Evolutionary conservation across 53 echinoderm and acorn worm species (phyloP).

Genomic region (Echinometra lucunter): DNA sequence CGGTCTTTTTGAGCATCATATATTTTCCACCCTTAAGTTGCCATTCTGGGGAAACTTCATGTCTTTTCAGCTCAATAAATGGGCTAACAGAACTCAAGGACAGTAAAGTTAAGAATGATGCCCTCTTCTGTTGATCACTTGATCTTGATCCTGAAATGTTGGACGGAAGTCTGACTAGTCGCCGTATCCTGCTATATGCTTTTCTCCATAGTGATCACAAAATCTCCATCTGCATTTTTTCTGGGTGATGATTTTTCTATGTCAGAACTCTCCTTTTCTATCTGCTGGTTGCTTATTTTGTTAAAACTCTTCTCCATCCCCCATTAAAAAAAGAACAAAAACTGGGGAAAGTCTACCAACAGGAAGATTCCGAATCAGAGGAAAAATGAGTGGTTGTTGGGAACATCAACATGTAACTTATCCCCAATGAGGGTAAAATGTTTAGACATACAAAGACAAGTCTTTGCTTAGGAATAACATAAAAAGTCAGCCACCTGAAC

Average conservation of each 20-base stretch:
- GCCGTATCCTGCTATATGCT: neutral
- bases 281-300: neutral
- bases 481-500: too few relatives aligned
- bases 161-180: neutral
- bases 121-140: too few relatives aligned
- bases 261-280: neutral
- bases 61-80: too few relatives aligned
- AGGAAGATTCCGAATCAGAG: neutral
- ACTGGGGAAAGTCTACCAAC: neutral
- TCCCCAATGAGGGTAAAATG: neutral
- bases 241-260: neutral
- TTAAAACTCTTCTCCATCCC: neutral
- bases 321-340: neutral
- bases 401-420: neutral
- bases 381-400: neutral
- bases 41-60: neutral
- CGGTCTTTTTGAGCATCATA: neutral
- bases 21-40: slow-evolving; percentile 13
- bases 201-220: neutral
- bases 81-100: neutral
- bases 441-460: too few relatives aligned
- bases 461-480: neutral
- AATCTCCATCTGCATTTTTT: neutral
- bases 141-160: neutral
- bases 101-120: neutral